Percentiles rank a stretch among this genome's conserved stretches.
These are phyloP conservation scores for Coluber constrictor DNA, from an alignment of 2,797 vertebrate species.

Conservation along the genomic window DNA sequence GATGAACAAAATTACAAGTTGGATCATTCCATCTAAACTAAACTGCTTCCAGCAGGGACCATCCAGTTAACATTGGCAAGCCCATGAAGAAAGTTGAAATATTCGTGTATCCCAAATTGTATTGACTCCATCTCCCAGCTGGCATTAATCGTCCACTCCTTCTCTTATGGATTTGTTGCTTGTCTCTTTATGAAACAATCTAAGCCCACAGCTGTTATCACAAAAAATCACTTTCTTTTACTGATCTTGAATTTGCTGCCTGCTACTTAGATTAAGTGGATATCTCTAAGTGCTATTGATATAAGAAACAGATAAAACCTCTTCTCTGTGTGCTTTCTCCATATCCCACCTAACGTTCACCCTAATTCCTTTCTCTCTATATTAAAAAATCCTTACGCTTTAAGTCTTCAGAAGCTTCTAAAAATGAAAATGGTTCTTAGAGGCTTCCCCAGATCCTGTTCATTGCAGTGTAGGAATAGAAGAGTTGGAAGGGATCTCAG, in stretches of 20 bases:
- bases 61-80: background rate
- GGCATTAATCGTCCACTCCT: background rate
- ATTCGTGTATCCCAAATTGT: background rate
- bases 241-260: background rate
- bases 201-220: background rate
- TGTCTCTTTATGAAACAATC: background rate
- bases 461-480: background rate
- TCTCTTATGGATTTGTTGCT: background rate
- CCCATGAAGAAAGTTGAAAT: background rate
- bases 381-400: background rate
- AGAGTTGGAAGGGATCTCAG: background rate
- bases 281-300: background rate
- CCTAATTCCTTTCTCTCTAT: background rate
- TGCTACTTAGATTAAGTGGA: background rate
- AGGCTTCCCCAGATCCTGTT: background rate
- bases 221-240: background rate
- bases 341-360: background rate
- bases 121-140: background rate
- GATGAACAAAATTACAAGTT: background rate
- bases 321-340: background rate
- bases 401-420: background rate
- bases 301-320: background rate
- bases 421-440: background rate
- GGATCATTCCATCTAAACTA: background rate
- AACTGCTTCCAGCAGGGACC: background rate